Evolutionary conservation across 1,140 invertebrate genomes (phyloP), one percentile per base, ranked within the genome.

Genomic region (Drosophila tristis): DNA sequence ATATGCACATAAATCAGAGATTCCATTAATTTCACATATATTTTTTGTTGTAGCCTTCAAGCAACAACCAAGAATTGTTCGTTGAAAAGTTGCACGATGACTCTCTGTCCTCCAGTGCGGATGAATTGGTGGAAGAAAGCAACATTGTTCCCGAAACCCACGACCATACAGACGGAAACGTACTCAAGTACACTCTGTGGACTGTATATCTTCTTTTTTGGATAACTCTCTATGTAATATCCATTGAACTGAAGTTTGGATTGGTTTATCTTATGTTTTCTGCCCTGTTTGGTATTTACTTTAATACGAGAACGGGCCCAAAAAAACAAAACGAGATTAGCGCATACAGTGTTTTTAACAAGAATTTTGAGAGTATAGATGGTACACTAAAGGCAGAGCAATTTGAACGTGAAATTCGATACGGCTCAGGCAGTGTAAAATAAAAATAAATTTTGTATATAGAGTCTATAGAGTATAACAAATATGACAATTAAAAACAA

Each of bases 271-370:
- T 99, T 82, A 94, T 97, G 44, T 59, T 97, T 7, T 97, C 97
- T 5, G 92, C 94, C 0, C 93, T 99, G 50, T 85, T 96, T 76
- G 94, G 96, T 20, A 97, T 99, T 49, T 99, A 95, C 90, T 93
- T 95, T 0, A 99, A 98, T 91, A 98, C 97, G 39, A 92, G 97
- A 49, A 96, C 96, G 4, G 93, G 94, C 7, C 94, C 94, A 16
- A 96, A 94, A 90, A 95, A 93, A 59, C 92, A 91, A 47, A 95
- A 95, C 39, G 97, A 98, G 94, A 91, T 96, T 0, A 99, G 97
- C 93, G 98, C 98, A 0, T 99, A 99, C 92, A 99, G 98, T 58
- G 98, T 99, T 0, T 99, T 99, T 91, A 99, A 99, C 94, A 95
- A 96, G 70, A 95, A 98, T 82, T 99, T 97, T 93, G 94, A 97